These are phyloP conservation scores for Theristus sp. DNA, from an alignment of 2,888 invertebrate species.

Conservation along the genomic window DNA sequence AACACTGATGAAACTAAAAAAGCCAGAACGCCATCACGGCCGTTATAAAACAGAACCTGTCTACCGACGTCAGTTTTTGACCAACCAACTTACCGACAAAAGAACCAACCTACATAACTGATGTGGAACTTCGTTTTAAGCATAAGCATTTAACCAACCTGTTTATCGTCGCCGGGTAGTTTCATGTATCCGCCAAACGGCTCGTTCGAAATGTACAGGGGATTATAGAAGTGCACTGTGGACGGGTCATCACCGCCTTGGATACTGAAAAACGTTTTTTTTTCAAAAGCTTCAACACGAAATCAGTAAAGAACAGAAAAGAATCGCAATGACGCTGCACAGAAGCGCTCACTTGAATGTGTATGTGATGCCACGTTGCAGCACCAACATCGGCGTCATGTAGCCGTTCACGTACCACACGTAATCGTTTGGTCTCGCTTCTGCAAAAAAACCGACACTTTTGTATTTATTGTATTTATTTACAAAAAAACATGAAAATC, in stretches of 20 bases:
- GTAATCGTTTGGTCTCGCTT: slow-evolving; percentile 38
- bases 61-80: no score
- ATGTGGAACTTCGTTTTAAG: background rate
- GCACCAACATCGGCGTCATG: slow-evolving; percentile 64
- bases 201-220: slow-evolving; percentile 67
- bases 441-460: slow-evolving; percentile 11
- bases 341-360: slow-evolving; percentile 50
- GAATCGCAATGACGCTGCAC: background rate
- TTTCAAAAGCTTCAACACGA: background rate
- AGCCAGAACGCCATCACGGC: no score
- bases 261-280: slow-evolving; percentile 34
- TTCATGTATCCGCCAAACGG: slow-evolving; percentile 61
- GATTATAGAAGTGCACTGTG: slow-evolving; percentile 59
- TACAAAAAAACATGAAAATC: background rate
- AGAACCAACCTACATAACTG: no score
- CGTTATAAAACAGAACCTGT: no score
- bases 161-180: slow-evolving; percentile 46
- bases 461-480: background rate
- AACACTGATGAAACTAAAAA: no score
- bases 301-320: background rate
- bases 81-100: no score
- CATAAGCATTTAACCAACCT: no score
- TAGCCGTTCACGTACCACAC: slow-evolving; percentile 85
- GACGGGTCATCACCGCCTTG: slow-evolving; percentile 72
- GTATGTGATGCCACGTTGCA: slow-evolving; percentile 64